Evolutionary conservation across 2,113 vertebrate genomes (phyloP).

Genomic region (Semnornis frantzii): DNA sequence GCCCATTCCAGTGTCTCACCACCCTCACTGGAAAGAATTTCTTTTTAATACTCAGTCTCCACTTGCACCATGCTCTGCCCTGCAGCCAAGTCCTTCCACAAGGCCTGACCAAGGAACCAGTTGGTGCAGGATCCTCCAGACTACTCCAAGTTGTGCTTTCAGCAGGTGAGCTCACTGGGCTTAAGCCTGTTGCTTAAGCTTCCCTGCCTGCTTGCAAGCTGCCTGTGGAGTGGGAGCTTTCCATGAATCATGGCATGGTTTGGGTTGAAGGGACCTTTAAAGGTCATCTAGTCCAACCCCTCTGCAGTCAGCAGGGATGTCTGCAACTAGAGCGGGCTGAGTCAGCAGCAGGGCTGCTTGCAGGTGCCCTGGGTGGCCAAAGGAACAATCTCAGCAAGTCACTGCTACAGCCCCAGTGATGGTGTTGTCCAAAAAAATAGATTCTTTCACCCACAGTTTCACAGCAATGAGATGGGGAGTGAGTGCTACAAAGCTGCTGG

Average conservation of each 20-base stretch:
- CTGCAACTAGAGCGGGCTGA: too few relatives aligned
- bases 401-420: not conserved
- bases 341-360: accelerated
- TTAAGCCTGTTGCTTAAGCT: not conserved
- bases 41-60: too few relatives aligned
- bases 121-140: not conserved
- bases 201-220: not conserved
- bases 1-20: too few relatives aligned
- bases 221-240: not conserved
- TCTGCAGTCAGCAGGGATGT: too few relatives aligned
- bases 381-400: not conserved
- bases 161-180: not conserved
- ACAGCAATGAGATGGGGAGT: too few relatives aligned
- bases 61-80: not conserved
- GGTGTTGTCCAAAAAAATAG: too few relatives aligned
- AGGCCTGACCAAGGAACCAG: not conserved
- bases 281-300: too few relatives aligned
- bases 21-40: too few relatives aligned
- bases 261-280: too few relatives aligned
- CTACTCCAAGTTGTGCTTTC: not conserved
- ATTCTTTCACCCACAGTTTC: too few relatives aligned
- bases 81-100: not conserved
- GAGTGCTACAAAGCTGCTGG: too few relatives aligned
- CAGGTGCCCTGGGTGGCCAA: not conserved
- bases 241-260: not conserved